Conservation (phyloP, 2,113 vertebrate species). For the Pseudorectes ferrugineus region DNA sequence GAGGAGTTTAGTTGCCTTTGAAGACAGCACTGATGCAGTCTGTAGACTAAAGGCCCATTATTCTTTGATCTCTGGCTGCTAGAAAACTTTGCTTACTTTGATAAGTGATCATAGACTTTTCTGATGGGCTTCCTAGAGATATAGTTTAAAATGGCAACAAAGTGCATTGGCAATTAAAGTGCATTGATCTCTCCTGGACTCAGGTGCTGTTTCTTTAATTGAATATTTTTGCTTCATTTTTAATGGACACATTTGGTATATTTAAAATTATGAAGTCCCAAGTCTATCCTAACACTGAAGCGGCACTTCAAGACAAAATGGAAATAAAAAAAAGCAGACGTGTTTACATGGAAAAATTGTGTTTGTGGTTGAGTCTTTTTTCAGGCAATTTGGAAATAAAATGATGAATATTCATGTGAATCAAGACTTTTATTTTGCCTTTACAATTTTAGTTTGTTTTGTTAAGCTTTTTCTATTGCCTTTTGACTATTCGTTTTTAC, state of each 20-base stretch:
- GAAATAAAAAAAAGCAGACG: neutral
- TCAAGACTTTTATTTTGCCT: neutral
- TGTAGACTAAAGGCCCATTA: neutral
- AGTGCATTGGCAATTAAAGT: neutral
- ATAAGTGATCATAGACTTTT: neutral
- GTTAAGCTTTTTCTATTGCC: neutral
- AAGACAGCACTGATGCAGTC: neutral
- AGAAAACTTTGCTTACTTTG: neutral
- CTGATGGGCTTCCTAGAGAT: neutral
- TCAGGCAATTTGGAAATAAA: neutral
- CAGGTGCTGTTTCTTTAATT: neutral
- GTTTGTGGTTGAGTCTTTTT: neutral
- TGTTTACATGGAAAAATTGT: neutral
- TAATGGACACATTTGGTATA: neutral
- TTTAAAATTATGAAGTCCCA: neutral
- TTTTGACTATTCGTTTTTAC: neutral
- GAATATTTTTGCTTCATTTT: neutral
- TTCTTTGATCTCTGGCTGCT: constrained; percentile 12
- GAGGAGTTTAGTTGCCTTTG: neutral
- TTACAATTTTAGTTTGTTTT: neutral
- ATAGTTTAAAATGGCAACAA: constrained; percentile 7
- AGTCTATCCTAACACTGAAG: neutral
- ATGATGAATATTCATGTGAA: neutral
- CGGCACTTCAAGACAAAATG: neutral
- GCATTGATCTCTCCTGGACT: neutral